Base-by-base conservation (phyloP, 2,888 invertebrate species). In the Uropetala carovei region DNA sequence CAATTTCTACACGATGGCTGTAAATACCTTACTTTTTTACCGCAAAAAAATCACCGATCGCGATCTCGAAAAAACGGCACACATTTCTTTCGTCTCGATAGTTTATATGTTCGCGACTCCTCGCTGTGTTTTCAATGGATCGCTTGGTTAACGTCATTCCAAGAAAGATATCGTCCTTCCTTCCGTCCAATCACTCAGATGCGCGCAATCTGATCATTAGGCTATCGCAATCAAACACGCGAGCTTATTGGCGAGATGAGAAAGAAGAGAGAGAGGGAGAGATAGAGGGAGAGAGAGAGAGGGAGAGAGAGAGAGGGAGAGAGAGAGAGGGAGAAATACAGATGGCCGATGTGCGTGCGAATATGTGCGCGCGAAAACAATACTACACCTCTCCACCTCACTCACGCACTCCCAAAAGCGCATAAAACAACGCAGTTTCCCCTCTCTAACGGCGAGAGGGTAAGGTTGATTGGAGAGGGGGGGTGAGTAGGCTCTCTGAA, bases 291-390 rank as follows among this genome's bases (percentile, higher is more conserved):
- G 60, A 60, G 10, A 5, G 60, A 89, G 89, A 64, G n/a, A 43
- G 43, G 56, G 43, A n/a, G 27, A 18, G 64, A n/a, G n/a, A n/a
- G n/a, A n/a, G n/a, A n/a, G n/a, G n/a, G n/a, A 18, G 60, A 60
- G 10, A 5, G 60, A 89, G 89, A 64, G n/a, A 43, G 43, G 56
- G 43, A n/a, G 27, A 18, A 43, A 68, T 14, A 64, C 43, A 64
- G 89, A 64, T 64, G 59, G 43, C 43, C 43, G 56, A 30, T n/a
- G 60, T 75, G 43, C 89, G 64, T 64, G 89, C 89, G 0, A 83
- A 56, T 13, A 14, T 18, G 57, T 13, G n/a, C 14, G 83, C 16
- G 9, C 64, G 64, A 89, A 89, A 89, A 68, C 89, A 68, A 83
- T 57, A 43, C 43, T 43, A 43, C 43, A 43, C 43, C 43, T 13